phyloP scores from a whole-genome alignment of 2,888 invertebrate species.

The Drosophila demipolita region DNA sequence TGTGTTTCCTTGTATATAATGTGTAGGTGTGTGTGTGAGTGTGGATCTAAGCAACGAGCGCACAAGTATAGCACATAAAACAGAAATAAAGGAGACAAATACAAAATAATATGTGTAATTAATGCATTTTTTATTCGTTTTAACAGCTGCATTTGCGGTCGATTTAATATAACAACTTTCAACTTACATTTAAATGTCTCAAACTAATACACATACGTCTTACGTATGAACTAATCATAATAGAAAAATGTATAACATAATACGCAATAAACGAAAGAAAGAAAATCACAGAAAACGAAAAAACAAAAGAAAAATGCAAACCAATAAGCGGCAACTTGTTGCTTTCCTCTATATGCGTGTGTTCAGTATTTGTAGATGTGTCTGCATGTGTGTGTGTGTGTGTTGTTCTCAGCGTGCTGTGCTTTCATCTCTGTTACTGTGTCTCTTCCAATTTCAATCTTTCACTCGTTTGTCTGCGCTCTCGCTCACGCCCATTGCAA shows the following conservation, averaged over 20 bases:
- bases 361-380: constrained; percentile 14
- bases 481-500: constrained; percentile 40
- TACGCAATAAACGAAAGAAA: constrained; percentile 29
- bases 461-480: constrained; percentile 54
- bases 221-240: constrained; percentile 54
- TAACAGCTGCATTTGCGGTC: constrained; percentile 50
- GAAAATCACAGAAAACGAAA: constrained; percentile 59
- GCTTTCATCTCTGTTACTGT: constrained; percentile 47
- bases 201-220: constrained; percentile 53
- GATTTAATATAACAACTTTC: constrained; percentile 39
- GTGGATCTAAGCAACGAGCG: constrained; percentile 46
- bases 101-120: constrained; percentile 39
- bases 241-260: constrained; percentile 44
- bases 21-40: constrained; percentile 17
- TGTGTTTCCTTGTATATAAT: constrained; percentile 26
- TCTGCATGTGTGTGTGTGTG: constrained; percentile 28
- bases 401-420: constrained; percentile 56
- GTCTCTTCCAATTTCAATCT: constrained; percentile 53
- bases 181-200: constrained; percentile 30
- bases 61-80: constrained; percentile 41
- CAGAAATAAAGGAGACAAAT: constrained; percentile 22
- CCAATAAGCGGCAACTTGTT: constrained; percentile 63
- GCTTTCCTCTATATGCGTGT: constrained; percentile 38
- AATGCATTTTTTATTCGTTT: constrained; percentile 45
- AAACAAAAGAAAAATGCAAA: constrained; percentile 41